A percentile compares a stretch with the other conserved stretches of the same genome.
phyloP scores from a whole-genome alignment of 1,140 invertebrate genomes.

The Camponotus pennsylvanicus region DNA sequence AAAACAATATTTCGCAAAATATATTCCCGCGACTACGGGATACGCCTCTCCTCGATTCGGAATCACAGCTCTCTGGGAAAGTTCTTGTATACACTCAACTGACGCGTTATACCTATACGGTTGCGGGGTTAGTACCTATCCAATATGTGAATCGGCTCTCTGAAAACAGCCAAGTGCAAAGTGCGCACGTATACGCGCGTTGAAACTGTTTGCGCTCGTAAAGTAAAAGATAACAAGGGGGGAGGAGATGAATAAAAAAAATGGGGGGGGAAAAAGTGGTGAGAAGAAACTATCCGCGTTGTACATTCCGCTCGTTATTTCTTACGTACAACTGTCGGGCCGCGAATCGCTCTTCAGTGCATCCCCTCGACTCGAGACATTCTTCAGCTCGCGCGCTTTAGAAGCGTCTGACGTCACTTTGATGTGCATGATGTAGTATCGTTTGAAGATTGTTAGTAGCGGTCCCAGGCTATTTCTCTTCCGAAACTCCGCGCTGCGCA shows the following conservation, averaged over 20 bases:
- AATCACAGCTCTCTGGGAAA: conserved; percentile 36
- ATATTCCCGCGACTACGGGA: conserved; percentile 20
- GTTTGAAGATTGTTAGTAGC: no score
- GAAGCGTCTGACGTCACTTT: conserved; percentile 27
- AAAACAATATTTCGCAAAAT: conserved; percentile 55
- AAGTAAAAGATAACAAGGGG: conserved; percentile 66
- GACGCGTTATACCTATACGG: conserved; percentile 3
- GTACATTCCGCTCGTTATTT: conserved; percentile 45
- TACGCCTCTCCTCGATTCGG: conserved; percentile 26
- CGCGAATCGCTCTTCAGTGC: neutral
- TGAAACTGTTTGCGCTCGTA: conserved; percentile 58
- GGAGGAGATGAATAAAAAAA: conserved; percentile 54
- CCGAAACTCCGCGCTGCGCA: conserved; percentile 49
- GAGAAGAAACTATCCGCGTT: conserved; percentile 44
- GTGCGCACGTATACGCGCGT: neutral
- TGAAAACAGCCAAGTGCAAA: conserved; percentile 41
- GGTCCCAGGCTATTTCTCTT: conserved; percentile 15
- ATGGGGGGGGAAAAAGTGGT: no score
- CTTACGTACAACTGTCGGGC: neutral
- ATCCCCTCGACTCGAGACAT: neutral
- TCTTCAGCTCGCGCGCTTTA: conserved; percentile 10
- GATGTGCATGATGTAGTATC: neutral
- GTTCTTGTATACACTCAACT: conserved; percentile 39
- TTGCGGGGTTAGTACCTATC: neutral
- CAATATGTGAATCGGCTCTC: conserved; percentile 11